Percentiles rank a stretch among this genome's conserved stretches.
phyloP scores from a whole-genome alignment of 2,888 invertebrate species.

The Baronia brevicornis region DNA sequence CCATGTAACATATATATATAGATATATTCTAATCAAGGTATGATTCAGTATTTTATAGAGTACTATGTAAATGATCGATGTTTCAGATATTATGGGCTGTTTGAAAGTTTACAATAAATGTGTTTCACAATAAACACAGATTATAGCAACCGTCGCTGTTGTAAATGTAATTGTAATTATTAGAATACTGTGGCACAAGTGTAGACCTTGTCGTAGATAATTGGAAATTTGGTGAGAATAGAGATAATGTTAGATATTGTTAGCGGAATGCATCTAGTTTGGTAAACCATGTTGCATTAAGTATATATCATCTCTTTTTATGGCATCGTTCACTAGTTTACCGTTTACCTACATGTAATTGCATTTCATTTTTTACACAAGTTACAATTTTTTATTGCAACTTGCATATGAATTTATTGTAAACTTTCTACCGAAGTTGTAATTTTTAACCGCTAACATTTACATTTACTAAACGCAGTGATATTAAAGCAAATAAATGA shows the following conservation, averaged over 20 bases:
- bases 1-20: conserved; percentile 19
- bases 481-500: conserved; percentile 33
- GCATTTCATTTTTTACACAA: background rate
- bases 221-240: too few species aligned
- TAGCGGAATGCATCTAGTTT: too few species aligned
- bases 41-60: conserved; percentile 13
- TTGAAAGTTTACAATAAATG: conserved; percentile 14
- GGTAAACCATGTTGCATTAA: too few species aligned
- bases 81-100: background rate
- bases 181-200: too few species aligned
- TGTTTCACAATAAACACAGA: conserved; percentile 1
- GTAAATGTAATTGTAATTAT: background rate
- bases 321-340: too few species aligned
- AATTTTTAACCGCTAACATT: conserved; percentile 7
- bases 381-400: too few species aligned
- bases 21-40: conserved; percentile 16
- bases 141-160: background rate
- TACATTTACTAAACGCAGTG: conserved; percentile 31
- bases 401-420: conserved; percentile 20
- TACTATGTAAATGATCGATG: conserved; percentile 9
- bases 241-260: too few species aligned
- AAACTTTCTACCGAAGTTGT: conserved; percentile 17
- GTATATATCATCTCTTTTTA: too few species aligned
- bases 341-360: too few species aligned
- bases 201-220: too few species aligned